Evolutionary conservation across 2,797 vertebrate species (phyloP), one percentile per base, ranked within the genome.

Genomic region (Enteromius treurensis): DNA sequence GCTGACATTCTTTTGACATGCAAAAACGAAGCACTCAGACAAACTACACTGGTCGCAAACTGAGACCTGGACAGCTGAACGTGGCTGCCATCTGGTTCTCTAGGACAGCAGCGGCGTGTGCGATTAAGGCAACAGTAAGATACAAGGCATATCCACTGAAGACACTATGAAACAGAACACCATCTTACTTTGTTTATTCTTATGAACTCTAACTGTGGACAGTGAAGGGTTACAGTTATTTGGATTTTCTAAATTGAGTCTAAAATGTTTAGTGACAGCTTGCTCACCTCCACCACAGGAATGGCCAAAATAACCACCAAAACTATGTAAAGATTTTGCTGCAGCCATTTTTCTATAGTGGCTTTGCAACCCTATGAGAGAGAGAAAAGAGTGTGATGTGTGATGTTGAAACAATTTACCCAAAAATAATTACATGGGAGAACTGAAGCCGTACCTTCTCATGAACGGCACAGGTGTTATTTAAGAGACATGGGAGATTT

Each of bases 61-160:
- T 77, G 83, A 86, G 51, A 91, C 90, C 90, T 91, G 85, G 89
- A 89, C 32, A 90, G 42, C 76, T 89, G 90, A 83, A 87, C 82
- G 55, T 89, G 88, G 45, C 87, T 88, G 83, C 85, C 87, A 60
- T 87, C 79, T 23, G 87, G 78, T 71, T 86, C 85, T 86, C 78
- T 85, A 5, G 53, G 86, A 34, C 86, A 87, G 85, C 89, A 87
- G 40, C 78, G 86, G 71, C 53, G 67, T 37, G 64, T 65, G 42
- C 47, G 65, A 60, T 82, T 89, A 79, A 90, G 79, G 79, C 86
- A 90, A 81, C 81, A 89, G 68, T 88, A 87, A 26, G 64, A 70
- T 55, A 86, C 19, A 55, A 91, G 77, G 64, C 86, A 87, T 67
- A 89, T 47, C 87, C 88, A 89, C 73, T 89, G 88, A 32, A 89